Evolutionary conservation across 2,888 invertebrate genomes (phyloP).

Genomic region (Cosmia pyralina): DNA sequence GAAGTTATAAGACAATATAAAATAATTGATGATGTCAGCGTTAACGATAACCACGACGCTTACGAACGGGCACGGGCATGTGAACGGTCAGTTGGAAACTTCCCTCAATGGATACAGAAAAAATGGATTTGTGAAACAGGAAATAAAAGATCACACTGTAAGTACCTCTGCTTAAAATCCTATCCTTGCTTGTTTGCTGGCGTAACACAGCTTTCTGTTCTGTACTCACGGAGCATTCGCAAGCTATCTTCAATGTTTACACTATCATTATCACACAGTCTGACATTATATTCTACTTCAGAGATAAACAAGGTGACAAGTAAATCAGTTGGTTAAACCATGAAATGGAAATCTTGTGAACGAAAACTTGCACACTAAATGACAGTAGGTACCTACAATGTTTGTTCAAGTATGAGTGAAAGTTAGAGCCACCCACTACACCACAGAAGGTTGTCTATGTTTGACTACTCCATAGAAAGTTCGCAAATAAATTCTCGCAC

Average conservation of each 20-base stretch:
- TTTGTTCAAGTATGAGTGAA: constrained; percentile 63
- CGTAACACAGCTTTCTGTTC: constrained; percentile 19
- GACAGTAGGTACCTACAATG: constrained; percentile 27
- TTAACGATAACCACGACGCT: constrained; percentile 84
- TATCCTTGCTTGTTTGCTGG: constrained; percentile 11
- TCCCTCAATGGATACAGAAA: constrained; percentile 82
- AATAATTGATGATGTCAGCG: constrained; percentile 80
- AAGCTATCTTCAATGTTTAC: constrained; percentile 23
- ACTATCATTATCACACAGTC: not conserved
- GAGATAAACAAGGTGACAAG: constrained; percentile 5
- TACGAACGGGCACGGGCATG: constrained; percentile 83
- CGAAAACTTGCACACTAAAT: constrained; percentile 19
- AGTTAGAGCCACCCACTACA: constrained; percentile 60
- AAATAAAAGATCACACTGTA: constrained; percentile 75
- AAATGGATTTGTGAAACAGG: constrained; percentile 82
- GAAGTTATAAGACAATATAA: constrained; percentile 57
- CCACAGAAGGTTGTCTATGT: constrained; percentile 56
- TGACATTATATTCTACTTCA: constrained; percentile 1
- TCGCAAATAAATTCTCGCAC: constrained; percentile 27
- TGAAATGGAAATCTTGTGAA: constrained; percentile 35
- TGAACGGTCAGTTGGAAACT: constrained; percentile 81
- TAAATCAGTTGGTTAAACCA: constrained; percentile 11
- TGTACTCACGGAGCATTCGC: not conserved
- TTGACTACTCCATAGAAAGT: constrained; percentile 66
- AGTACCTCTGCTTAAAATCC: constrained; percentile 66